Evolutionary conservation across 2,797 vertebrate species (phyloP).

Genomic region (Pristis pectinata): DNA sequence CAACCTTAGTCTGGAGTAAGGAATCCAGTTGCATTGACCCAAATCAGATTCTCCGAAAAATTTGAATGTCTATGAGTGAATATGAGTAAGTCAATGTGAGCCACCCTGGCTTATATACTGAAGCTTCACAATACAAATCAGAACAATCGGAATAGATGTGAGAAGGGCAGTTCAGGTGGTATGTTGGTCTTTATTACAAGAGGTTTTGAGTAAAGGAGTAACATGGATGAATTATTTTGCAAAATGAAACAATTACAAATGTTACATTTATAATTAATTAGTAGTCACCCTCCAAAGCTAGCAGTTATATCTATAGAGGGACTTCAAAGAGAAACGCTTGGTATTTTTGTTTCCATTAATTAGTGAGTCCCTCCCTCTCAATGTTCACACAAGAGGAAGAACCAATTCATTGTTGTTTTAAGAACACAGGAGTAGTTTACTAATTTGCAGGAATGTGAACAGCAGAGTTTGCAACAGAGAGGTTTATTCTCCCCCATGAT

Average conservation of each 20-base stretch:
- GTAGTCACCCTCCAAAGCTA: not conserved
- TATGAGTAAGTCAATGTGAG: too few relatives aligned
- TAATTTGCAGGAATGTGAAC: not conserved
- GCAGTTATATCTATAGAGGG: not conserved
- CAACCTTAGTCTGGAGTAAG: not conserved
- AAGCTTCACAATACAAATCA: not conserved
- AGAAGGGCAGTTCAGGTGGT: too few relatives aligned
- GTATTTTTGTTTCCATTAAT: not conserved
- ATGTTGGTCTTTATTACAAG: too few relatives aligned
- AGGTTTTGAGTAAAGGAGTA: too few relatives aligned
- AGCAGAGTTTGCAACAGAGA: not conserved
- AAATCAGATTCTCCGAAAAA: not conserved
- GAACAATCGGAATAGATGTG: not conserved
- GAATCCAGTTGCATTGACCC: not conserved
- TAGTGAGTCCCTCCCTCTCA: not conserved
- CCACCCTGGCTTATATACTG: not conserved
- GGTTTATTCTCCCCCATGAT: not conserved
- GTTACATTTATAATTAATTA: not conserved
- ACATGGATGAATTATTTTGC: not conserved
- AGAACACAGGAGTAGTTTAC: not conserved
- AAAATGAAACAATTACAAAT: not conserved
- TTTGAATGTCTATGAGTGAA: too few relatives aligned
- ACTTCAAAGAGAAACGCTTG: not conserved
- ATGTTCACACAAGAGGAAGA: not conserved
- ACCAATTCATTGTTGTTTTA: constrained; percentile 11